These are phyloP conservation scores for Hypsopygia costalis DNA, from an alignment of 2,888 invertebrate species.

Conservation along the genomic window DNA sequence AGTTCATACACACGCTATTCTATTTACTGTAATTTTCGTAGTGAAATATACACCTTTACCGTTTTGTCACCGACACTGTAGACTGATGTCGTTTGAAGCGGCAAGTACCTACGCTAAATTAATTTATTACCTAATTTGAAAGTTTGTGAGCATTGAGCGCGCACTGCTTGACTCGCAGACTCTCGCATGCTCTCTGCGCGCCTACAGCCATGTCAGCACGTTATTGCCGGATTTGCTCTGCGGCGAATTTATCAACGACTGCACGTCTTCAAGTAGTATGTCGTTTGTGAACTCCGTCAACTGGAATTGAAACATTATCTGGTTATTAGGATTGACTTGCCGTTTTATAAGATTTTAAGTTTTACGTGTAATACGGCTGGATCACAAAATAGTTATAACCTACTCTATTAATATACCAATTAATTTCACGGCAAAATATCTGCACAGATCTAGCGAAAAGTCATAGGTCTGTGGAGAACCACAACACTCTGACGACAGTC, in stretches of 20 bases:
- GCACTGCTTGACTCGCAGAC: conserved; percentile 8
- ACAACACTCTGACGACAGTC: no score
- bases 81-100: conserved; percentile 33
- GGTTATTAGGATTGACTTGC: conserved; percentile 1
- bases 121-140: conserved; percentile 42
- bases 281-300: conserved; percentile 92
- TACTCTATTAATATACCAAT: no score
- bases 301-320: conserved; percentile 66
- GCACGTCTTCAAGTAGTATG: conserved; percentile 93
- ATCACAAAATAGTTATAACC: no score
- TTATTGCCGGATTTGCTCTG: conserved; percentile 90
- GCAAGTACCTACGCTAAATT: conserved; percentile 43
- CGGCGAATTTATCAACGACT: conserved; percentile 93
- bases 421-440: no score
- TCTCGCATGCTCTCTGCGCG: conserved; percentile 4
- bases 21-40: conserved; percentile 62
- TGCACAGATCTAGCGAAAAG: no score
- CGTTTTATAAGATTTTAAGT: no score
- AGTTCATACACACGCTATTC: conserved; percentile 51
- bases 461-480: no score
- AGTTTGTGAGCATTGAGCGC: conserved; percentile 34
- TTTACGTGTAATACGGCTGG: no score
- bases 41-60: conserved; percentile 66
- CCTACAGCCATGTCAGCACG: conserved; percentile 92
- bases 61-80: conserved; percentile 43